Evolutionary conservation across 2,113 vertebrate genomes (phyloP).

Genomic region (Sterna hirundo): DNA sequence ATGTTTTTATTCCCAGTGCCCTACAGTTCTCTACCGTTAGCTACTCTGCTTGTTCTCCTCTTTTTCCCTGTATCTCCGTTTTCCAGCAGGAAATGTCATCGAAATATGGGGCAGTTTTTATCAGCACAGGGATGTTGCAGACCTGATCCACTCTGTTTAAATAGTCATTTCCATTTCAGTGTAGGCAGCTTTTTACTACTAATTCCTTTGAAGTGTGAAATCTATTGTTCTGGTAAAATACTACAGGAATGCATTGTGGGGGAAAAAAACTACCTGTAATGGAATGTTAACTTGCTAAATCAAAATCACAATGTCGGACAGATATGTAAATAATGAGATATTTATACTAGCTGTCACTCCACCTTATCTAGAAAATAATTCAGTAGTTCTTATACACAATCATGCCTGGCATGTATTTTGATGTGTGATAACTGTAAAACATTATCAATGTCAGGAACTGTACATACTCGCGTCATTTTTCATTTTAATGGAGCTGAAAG

Average conservation of each 20-base stretch:
- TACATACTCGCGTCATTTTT: not conserved
- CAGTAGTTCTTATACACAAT: not conserved
- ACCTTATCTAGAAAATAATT: constrained; percentile 51
- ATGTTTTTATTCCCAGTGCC: not conserved
- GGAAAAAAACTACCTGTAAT: not conserved
- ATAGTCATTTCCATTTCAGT: constrained; percentile 14
- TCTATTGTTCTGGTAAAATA: constrained; percentile 40
- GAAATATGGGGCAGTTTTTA: constrained; percentile 18
- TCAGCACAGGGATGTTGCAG: not conserved
- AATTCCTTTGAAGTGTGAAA: constrained; percentile 49
- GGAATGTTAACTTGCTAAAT: constrained; percentile 40
- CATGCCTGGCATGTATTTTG: constrained; percentile 8
- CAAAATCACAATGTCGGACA: not conserved
- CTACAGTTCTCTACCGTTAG: not conserved
- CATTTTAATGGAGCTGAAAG: constrained; percentile 30
- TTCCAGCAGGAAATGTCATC: not conserved
- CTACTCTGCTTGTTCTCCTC: not conserved
- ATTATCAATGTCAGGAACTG: constrained; percentile 35
- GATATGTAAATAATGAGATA: constrained; percentile 48
- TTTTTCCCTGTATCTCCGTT: not conserved
- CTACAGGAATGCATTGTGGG: not conserved
- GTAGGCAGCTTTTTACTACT: not conserved
- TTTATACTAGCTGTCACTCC: constrained; percentile 47
- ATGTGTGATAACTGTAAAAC: constrained; percentile 55
- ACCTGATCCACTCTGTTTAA: not conserved